Base-by-base conservation (phyloP, 2,113 vertebrate genomes). In the Colistium nudipinnis region DNA sequence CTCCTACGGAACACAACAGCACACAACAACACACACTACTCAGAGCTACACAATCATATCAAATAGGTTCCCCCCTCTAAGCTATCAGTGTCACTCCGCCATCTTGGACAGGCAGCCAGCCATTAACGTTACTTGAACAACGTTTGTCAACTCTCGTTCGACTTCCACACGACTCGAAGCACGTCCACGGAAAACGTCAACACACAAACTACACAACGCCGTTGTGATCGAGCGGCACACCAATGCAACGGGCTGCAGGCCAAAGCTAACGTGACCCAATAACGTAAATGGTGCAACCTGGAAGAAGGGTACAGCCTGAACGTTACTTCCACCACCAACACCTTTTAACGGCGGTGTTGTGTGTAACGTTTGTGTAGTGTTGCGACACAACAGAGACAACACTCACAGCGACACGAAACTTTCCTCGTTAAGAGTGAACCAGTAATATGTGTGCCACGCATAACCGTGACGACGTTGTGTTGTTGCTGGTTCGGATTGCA, bases 91-190 rank as follows among this genome's bases (percentile, higher is more conserved):
- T 72, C 87, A 90, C 92, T 92, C 91, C 92, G 90, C 95, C 96
- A 96, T 98, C 95, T 97, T 95, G 95, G 95, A 94, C 94, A 90
- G 94, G 92, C 94, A 95, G 95, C 95, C 95, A 86, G 87, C 86
- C 84, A 87, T 88, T 82, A 83, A 74, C 83, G 81, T 86, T 87
- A 81, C 81, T 78, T 77, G 78, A n/a, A n/a, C 68, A 82, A 84
- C 80, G 80, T 77, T 76, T 63, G 66, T 84, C 79, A 83, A 75
- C 64, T 60, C 60, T 6, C 10, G 11, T 22, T n/a, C 6, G 27
- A 49, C 43, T 51, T 19, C 8, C 36, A 47, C 41, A 8, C 3
- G 43, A 24, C 7, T 43, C 27, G 0, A 44, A 48, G 31, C 9
- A 30, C 13, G 0, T 20, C 11, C n/a, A 4, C 1, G 4, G 38